A percentile compares a stretch with the other conserved stretches of the same genome.
phyloP scores from a whole-genome alignment of 2,797 vertebrate species.

The Hipposideros larvatus region DNA sequence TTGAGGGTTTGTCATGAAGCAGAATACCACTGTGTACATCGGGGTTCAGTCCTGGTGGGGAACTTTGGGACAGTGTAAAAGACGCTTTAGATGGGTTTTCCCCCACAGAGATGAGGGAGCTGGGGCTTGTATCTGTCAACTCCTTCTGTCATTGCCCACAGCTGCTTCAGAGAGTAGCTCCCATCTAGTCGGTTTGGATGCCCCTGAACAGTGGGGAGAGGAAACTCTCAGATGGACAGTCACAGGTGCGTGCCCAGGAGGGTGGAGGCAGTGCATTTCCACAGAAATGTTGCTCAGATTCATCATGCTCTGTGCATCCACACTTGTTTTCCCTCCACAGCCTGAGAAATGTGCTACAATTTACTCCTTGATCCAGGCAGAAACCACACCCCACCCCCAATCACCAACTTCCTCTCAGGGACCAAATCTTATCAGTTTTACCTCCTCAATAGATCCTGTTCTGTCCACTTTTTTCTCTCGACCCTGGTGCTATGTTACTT shows the following conservation, averaged over 20 bases:
- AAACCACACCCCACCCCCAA: not conserved
- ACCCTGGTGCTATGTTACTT: not conserved
- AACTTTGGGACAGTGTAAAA: not conserved
- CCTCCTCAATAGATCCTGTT: not conserved
- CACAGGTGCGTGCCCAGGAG: not conserved
- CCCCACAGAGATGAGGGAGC: too few relatives aligned
- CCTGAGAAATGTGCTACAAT: not conserved
- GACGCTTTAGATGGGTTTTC: not conserved
- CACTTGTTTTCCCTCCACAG: not conserved
- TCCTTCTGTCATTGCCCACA: not conserved
- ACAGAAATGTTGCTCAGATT: not conserved
- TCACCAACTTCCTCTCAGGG: not conserved
- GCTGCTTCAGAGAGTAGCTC: not conserved
- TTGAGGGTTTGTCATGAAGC: not conserved
- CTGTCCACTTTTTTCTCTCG: not conserved
- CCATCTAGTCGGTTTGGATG: not conserved
- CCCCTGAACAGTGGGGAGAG: too few relatives aligned
- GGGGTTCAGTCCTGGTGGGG: not conserved
- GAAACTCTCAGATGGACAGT: not conserved
- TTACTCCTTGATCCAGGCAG: not conserved
- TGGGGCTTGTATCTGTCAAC: not conserved
- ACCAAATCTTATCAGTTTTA: not conserved
- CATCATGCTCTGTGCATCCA: not conserved
- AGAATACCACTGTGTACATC: not conserved
- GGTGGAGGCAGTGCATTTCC: not conserved